A percentile compares a stretch with the other conserved stretches of the same genome.
phyloP scores from a whole-genome alignment of 2,797 vertebrate genomes.

The Anguilla marmorata region DNA sequence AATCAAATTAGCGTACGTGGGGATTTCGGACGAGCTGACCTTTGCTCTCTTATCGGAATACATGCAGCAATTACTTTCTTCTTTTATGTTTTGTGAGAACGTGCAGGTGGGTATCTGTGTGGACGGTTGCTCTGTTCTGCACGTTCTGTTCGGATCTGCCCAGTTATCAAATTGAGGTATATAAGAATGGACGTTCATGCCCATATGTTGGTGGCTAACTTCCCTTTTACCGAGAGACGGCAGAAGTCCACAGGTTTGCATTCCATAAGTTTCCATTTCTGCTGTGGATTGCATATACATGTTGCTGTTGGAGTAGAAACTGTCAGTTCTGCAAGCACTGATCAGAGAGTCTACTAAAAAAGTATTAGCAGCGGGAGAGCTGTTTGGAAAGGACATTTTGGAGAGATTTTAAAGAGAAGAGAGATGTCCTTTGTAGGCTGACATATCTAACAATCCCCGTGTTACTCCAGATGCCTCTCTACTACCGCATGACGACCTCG shows the following conservation, averaged over 20 bases:
- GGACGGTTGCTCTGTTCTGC: conserved; percentile 92
- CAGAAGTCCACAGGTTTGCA: conserved; percentile 99
- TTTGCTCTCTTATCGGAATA: conserved; percentile 97
- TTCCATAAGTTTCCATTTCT: conserved; percentile 99
- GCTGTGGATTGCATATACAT: conserved; percentile 97
- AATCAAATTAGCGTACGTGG: conserved; percentile 86
- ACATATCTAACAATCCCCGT: conserved; percentile 98
- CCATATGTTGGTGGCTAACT: conserved; percentile 95
- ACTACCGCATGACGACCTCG: conserved; percentile 96
- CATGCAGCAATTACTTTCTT: conserved; percentile 99
- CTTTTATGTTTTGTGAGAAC: conserved; percentile 97
- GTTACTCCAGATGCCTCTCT: conserved; percentile 95
- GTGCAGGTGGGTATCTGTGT: conserved; percentile 93
- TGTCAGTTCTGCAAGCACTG: conserved; percentile 97
- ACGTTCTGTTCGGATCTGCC: conserved; percentile 92
- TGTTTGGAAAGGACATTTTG: conserved; percentile 99
- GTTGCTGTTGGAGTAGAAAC: conserved; percentile 96
- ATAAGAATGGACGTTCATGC: conserved; percentile 97
- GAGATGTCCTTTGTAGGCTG: conserved; percentile 98
- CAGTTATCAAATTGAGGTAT: conserved; percentile 98
- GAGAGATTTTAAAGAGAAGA: conserved; percentile 89
- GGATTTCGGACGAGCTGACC: conserved; percentile 86
- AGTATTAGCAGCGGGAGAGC: conserved; percentile 96
- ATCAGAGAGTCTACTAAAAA: conserved; percentile 99
- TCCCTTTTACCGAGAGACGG: conserved; percentile 98